These are phyloP conservation scores for Ophion slaviceki DNA, from an alignment of 2,888 invertebrate species.

Conservation along the genomic window DNA sequence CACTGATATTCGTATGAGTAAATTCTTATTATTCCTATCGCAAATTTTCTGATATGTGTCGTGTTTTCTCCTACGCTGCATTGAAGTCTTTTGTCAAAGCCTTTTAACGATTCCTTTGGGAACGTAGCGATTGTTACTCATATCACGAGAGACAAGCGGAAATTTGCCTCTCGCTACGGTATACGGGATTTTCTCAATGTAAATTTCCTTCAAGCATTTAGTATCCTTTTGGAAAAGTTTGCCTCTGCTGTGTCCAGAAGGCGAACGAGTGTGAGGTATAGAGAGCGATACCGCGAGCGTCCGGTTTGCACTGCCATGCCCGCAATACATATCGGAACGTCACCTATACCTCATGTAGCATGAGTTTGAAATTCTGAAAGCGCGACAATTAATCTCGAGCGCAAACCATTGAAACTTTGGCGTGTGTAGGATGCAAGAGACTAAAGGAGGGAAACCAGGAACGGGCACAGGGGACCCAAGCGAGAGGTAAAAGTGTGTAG, in stretches of 20 bases:
- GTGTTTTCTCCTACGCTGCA: too few relatives aligned
- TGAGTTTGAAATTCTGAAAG: conserved; percentile 58
- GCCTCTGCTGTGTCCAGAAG: conserved; percentile 6
- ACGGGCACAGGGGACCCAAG: conserved; percentile 8
- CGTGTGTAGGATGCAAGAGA: conserved; percentile 43
- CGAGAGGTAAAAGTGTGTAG: conserved; percentile 17
- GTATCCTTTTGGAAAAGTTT: conserved; percentile 32
- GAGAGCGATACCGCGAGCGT: conserved; percentile 12
- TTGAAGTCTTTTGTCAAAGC: too few relatives aligned
- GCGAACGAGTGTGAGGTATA: conserved; percentile 10
- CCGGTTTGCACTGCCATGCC: conserved; percentile 20
- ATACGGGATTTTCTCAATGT: conserved; percentile 9
- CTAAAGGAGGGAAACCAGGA: conserved; percentile 9
- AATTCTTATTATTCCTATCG: too few relatives aligned
- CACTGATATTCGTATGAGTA: too few relatives aligned
- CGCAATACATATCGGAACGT: conserved; percentile 56
- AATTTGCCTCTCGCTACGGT: conserved; percentile 9
- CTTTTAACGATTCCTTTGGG: background rate
- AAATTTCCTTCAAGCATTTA: conserved; percentile 19
- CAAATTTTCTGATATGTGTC: too few relatives aligned
- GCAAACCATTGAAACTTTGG: conserved; percentile 65
- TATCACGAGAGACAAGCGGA: background rate
- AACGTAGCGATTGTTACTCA: background rate
- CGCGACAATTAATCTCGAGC: conserved; percentile 65
- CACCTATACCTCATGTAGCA: conserved; percentile 20